Conservation (phyloP, 2,797 vertebrate species). For the Schizothorax lantsangensis region DNA sequence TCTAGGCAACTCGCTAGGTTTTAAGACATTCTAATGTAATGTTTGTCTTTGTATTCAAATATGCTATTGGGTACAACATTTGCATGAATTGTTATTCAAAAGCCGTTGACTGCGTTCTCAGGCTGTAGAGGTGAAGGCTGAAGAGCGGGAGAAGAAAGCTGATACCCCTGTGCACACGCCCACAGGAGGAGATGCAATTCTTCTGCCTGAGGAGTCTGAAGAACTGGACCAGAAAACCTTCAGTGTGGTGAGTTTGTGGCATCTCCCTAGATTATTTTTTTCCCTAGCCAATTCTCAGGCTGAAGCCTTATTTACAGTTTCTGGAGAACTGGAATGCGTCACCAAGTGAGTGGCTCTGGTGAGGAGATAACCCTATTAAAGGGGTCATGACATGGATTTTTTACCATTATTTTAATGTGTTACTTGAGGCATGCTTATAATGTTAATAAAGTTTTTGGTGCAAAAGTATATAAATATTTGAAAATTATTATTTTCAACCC, state of each 20-base stretch:
- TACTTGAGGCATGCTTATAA: neutral
- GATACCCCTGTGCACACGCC: slow-evolving; percentile 90
- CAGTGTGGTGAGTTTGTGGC: slow-evolving; percentile 87
- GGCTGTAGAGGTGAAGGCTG: slow-evolving; percentile 85
- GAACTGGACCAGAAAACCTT: slow-evolving; percentile 98
- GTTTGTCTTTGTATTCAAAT: neutral
- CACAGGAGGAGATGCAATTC: slow-evolving; percentile 85
- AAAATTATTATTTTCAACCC: too few relatives aligned
- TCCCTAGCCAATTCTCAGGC: neutral
- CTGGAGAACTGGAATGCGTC: neutral
- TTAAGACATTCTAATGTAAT: neutral
- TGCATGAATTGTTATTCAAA: slow-evolving; percentile 27
- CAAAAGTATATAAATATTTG: too few relatives aligned
- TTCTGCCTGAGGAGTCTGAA: slow-evolving; percentile 91
- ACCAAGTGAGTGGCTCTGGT: neutral
- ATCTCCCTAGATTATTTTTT: neutral
- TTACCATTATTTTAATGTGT: too few relatives aligned
- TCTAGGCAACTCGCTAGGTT: neutral
- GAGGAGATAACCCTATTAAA: neutral
- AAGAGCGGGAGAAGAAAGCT: slow-evolving; percentile 87
- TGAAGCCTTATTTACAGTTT: neutral
- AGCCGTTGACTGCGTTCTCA: slow-evolving; percentile 59
- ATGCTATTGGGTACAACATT: neutral
- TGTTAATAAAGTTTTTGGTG: too few relatives aligned
- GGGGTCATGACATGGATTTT: too few relatives aligned